Evolutionary conservation across 2,113 vertebrate species (phyloP).

Genomic region (Odobenus rosmarus): DNA sequence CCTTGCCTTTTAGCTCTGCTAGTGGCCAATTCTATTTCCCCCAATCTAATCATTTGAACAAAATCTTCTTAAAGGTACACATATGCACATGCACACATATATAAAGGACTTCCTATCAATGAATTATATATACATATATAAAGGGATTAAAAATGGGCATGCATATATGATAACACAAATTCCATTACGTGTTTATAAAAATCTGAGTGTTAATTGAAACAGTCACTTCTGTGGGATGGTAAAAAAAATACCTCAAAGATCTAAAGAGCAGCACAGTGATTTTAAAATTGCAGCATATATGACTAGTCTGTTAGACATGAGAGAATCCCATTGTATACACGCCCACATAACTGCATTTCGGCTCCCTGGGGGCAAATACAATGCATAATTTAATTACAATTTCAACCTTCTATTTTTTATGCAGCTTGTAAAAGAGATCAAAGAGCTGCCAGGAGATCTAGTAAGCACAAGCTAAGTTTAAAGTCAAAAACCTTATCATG

Average conservation of each 20-base stretch:
- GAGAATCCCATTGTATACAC: neutral
- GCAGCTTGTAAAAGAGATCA: conserved; percentile 50
- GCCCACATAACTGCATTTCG: conserved; percentile 11
- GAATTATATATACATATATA: neutral
- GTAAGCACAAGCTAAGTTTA: neutral
- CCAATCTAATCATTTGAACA: neutral
- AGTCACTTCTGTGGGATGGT: neutral
- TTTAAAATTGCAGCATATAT: neutral
- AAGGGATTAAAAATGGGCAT: neutral
- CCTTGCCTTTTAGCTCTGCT: neutral
- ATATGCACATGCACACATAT: neutral
- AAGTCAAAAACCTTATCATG: conserved; percentile 33
- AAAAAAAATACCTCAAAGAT: neutral
- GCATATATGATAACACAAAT: neutral
- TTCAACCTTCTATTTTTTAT: conserved; percentile 34
- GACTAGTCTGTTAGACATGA: neutral
- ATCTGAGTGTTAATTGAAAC: neutral
- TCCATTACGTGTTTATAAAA: neutral
- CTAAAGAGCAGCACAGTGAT: neutral
- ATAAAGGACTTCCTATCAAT: neutral
- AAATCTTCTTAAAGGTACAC: neutral
- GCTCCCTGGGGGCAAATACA: neutral
- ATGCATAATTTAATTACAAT: conserved; percentile 55
- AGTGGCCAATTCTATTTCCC: neutral
- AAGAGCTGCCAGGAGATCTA: conserved; percentile 34